Conservation (phyloP, 2,797 vertebrate genomes). For the Oreochromis grahami region DNA sequence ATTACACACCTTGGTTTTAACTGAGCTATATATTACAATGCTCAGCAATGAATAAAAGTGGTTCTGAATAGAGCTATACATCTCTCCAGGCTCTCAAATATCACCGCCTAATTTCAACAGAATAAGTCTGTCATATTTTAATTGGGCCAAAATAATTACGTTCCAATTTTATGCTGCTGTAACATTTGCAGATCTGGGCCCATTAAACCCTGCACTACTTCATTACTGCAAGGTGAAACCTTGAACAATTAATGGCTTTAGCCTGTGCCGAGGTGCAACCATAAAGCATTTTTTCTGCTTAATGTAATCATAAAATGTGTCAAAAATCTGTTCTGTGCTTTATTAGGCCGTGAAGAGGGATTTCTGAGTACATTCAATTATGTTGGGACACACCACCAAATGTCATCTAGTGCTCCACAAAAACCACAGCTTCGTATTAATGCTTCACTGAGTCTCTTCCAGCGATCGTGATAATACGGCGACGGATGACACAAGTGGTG, state of each 20-base stretch:
- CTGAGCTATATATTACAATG: not conserved
- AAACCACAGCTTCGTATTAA: conserved; percentile 33
- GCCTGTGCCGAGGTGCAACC: conserved; percentile 33
- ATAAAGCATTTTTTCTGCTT: conserved; percentile 44
- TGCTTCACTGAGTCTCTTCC: conserved; percentile 19
- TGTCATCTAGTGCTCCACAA: conserved; percentile 37
- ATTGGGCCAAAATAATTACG: conserved; percentile 58
- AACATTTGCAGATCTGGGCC: conserved; percentile 57
- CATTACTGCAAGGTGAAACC: conserved; percentile 60
- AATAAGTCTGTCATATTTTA: conserved; percentile 54
- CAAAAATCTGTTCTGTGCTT: conserved; percentile 55
- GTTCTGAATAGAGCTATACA: not conserved
- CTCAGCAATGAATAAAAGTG: not conserved
- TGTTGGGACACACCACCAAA: conserved; percentile 32
- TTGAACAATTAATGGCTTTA: conserved; percentile 60
- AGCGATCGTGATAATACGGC: conserved; percentile 28
- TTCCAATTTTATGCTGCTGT: conserved; percentile 50
- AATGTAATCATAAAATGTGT: conserved; percentile 63
- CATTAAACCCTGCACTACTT: conserved; percentile 54
- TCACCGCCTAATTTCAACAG: conserved; percentile 36
- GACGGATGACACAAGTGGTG: conserved; percentile 28
- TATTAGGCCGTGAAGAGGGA: conserved; percentile 46
- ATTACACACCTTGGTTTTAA: not conserved
- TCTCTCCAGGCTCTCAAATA: conserved; percentile 25
- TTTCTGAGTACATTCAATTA: conserved; percentile 56